These are phyloP conservation scores for Caranx melampygus DNA, from an alignment of 2,113 vertebrate species.

Conservation along the genomic window DNA sequence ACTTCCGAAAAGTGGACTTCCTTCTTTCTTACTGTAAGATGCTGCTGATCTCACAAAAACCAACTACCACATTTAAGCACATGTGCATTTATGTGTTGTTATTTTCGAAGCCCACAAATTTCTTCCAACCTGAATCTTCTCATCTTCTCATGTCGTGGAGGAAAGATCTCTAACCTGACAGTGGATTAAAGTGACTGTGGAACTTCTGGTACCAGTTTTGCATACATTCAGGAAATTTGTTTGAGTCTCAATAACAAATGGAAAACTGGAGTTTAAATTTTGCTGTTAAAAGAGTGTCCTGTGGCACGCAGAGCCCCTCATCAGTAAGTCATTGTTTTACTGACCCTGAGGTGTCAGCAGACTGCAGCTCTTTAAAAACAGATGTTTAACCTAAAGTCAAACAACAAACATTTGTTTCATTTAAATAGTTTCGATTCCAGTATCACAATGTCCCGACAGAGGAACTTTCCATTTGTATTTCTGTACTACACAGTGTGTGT, in stretches of 20 bases:
- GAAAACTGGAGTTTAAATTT: background rate
- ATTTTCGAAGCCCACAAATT: background rate
- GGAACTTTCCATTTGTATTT: constrained; percentile 15
- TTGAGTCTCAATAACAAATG: background rate
- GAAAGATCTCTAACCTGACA: background rate
- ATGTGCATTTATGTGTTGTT: background rate
- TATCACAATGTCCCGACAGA: constrained; percentile 12
- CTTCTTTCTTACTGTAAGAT: background rate
- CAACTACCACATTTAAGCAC: background rate
- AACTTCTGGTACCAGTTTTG: background rate
- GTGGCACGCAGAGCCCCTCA: background rate
- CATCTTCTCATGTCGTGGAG: background rate
- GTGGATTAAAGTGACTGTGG: background rate
- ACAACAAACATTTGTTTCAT: constrained; percentile 31
- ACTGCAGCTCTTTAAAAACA: constrained; percentile 37
- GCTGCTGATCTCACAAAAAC: background rate
- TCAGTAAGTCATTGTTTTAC: constrained; percentile 22
- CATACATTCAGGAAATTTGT: background rate
- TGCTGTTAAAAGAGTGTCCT: background rate
- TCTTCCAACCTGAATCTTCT: background rate
- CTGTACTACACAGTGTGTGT: background rate
- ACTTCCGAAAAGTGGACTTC: background rate
- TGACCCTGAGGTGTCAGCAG: constrained; percentile 4
- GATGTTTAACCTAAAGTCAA: constrained; percentile 25
- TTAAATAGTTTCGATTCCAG: background rate